Evolutionary conservation across 2,113 vertebrate species (phyloP).

Genomic region (Tiliqua scincoides): DNA sequence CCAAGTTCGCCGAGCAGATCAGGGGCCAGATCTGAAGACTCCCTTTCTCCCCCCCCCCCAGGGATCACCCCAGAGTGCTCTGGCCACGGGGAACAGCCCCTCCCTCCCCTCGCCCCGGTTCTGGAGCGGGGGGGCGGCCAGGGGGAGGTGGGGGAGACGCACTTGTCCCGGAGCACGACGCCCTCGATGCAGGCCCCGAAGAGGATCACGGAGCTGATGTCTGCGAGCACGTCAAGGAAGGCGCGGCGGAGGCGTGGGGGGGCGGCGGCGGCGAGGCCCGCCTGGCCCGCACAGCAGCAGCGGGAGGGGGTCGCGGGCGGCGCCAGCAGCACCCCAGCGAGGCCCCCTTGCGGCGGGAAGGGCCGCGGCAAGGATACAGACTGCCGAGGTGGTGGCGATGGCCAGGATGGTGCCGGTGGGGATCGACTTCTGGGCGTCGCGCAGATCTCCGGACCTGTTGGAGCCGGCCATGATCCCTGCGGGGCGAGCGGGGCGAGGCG

Average conservation of each 20-base stretch:
- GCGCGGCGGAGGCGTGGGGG: no score
- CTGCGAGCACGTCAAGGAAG: constrained; percentile 79
- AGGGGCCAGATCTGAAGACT: not conserved
- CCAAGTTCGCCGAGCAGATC: no score
- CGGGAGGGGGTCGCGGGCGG: no score
- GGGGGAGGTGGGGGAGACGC: constrained; percentile 71
- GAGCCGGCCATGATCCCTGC: constrained; percentile 99
- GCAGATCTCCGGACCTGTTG: constrained; percentile 95
- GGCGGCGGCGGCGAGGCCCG: not conserved
- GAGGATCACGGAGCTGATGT: constrained; percentile 91
- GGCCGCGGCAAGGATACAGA: constrained; percentile 92
- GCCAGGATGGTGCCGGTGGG: constrained; percentile 95
- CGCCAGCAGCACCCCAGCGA: not conserved
- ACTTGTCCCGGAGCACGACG: constrained; percentile 95
- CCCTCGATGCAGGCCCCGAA: constrained; percentile 97
- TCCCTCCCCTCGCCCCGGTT: no score
- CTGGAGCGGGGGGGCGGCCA: no score
- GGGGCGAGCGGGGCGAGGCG: no score
- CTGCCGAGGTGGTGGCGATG: constrained; percentile 94
- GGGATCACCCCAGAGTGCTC: not conserved
- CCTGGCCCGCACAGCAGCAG: no score
- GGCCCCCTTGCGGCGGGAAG: no score
- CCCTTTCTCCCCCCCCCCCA: not conserved
- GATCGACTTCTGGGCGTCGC: constrained; percentile 98
- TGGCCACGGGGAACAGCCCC: not conserved